Evolutionary conservation across 2,888 invertebrate genomes (phyloP).

Genomic region (Chrysina gloriosa): DNA sequence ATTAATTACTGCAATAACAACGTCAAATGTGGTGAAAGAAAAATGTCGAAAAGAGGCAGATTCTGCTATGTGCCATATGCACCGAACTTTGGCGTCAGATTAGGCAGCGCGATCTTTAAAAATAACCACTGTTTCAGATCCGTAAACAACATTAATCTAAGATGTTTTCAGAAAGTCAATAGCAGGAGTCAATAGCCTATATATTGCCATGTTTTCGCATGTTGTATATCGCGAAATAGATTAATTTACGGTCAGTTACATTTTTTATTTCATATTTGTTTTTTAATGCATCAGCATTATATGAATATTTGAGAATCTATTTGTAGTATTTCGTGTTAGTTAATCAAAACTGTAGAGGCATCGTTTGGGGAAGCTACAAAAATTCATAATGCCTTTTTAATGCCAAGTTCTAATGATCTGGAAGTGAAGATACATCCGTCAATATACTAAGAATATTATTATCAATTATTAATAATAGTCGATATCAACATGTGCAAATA

Average conservation of each 20-base stretch:
- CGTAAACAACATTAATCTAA: conserved; percentile 41
- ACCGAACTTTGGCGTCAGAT: conserved; percentile 18
- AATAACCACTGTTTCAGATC: conserved; percentile 25
- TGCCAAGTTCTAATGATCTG: too few relatives aligned
- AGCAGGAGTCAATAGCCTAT: conserved; percentile 33
- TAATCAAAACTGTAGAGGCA: too few relatives aligned
- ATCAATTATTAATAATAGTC: too few relatives aligned
- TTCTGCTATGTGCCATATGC: background rate
- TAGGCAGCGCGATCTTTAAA: conserved; percentile 23
- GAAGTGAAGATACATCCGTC: too few relatives aligned
- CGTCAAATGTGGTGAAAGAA: background rate
- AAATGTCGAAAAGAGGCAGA: background rate
- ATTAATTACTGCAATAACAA: conserved; percentile 2
- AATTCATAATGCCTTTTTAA: too few relatives aligned
- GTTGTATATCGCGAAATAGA: conserved; percentile 25
- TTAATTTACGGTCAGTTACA: conserved; percentile 24
- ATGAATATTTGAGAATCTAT: too few relatives aligned
- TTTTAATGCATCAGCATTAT: background rate
- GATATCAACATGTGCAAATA: too few relatives aligned
- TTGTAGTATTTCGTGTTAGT: background rate
- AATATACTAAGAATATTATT: too few relatives aligned
- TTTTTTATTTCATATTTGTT: background rate
- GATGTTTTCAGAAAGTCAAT: conserved; percentile 42
- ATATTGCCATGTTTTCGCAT: conserved; percentile 27
- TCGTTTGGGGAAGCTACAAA: too few relatives aligned